Evolutionary conservation across 2,113 vertebrate genomes (phyloP).

Genomic region (Spermophilus dauricus): DNA sequence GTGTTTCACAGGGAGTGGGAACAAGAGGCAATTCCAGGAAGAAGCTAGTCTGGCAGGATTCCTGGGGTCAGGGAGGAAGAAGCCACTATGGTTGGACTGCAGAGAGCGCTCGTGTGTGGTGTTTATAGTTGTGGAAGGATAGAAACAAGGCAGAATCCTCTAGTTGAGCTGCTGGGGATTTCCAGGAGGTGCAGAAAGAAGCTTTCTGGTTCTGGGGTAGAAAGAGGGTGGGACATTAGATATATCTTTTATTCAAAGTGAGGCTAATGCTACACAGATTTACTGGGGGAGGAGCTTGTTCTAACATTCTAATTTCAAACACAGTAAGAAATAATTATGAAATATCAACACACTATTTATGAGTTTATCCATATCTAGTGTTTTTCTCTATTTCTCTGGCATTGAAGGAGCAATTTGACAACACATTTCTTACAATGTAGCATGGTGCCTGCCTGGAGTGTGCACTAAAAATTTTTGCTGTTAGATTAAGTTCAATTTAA

Average conservation of each 20-base stretch:
- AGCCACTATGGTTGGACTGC: not conserved
- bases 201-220: not conserved
- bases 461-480: not conserved
- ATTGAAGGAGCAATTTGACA: not conserved
- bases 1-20: not conserved
- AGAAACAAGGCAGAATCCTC: not conserved
- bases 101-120: not conserved
- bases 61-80: not conserved
- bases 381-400: conserved; percentile 1
- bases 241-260: not conserved
- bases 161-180: not conserved
- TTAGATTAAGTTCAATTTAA: conserved; percentile 51
- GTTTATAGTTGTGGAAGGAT: not conserved
- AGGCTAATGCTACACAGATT: not conserved
- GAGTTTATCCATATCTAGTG: not conserved
- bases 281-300: conserved; percentile 4
- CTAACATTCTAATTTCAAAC: not conserved
- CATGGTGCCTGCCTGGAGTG: conserved; percentile 6
- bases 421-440: conserved; percentile 4
- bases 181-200: not conserved
- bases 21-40: not conserved
- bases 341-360: not conserved
- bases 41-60: not conserved
- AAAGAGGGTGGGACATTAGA: not conserved
- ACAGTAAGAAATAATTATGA: not conserved